phyloP scores from a whole-genome alignment of 2,113 vertebrate species.

The Picathartes gymnocephalus region DNA sequence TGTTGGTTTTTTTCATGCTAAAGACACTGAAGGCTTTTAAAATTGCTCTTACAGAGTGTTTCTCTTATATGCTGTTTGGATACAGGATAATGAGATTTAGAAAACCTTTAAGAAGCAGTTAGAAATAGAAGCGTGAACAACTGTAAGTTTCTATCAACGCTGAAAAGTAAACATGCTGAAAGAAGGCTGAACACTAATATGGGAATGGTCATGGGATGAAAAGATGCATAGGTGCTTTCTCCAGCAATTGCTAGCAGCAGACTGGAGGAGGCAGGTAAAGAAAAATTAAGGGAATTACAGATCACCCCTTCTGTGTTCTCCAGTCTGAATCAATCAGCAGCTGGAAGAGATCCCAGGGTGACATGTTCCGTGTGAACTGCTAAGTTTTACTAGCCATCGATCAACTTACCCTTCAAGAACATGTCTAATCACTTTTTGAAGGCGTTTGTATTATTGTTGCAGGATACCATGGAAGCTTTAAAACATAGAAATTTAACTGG shows the following conservation, averaged over 20 bases:
- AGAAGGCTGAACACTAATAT: background rate
- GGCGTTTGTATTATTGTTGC: background rate
- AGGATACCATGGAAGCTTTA: background rate
- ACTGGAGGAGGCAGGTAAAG: background rate
- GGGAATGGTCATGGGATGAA: background rate
- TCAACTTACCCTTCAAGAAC: background rate
- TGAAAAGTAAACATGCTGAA: background rate
- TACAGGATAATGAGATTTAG: background rate
- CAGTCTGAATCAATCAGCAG: background rate
- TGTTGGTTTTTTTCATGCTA: background rate
- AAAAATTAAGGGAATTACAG: background rate
- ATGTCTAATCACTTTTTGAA: background rate
- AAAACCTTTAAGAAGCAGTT: background rate
- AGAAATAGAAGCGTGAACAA: background rate
- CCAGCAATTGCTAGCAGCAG: background rate
- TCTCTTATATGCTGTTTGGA: background rate
- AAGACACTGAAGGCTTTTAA: background rate
- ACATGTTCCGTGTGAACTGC: background rate
- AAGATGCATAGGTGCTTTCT: background rate
- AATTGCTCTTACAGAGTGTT: background rate
- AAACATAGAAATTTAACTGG: background rate
- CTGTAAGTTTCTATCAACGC: background rate
- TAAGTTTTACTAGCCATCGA: background rate
- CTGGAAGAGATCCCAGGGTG: background rate
- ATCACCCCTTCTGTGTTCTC: background rate